phyloP scores from a whole-genome alignment of 92 coral and sea anemone species.

The Zoanthus sansibaricus region DNA sequence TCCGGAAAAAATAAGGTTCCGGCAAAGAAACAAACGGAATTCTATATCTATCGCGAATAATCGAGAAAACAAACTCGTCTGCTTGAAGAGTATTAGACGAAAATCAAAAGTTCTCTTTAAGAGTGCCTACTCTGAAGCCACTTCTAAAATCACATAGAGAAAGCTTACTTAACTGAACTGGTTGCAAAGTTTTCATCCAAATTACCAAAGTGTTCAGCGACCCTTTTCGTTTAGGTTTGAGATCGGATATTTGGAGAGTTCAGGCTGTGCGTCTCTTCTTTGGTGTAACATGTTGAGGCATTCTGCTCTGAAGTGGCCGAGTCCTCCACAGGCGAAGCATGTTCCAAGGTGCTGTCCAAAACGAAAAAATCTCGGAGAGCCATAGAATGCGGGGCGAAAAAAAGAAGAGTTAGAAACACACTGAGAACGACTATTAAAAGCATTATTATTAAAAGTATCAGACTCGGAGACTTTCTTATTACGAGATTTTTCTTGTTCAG shows the following conservation, averaged over 20 bases:
- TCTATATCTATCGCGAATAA: slow-evolving; percentile 20
- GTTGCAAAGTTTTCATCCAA: no score
- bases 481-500: neutral
- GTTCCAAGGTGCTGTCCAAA: slow-evolving; percentile 30
- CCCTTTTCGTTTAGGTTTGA: slow-evolving; percentile 19
- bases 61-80: slow-evolving; percentile 12
- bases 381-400: slow-evolving; percentile 24
- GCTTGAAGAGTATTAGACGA: slow-evolving; percentile 14
- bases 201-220: neutral
- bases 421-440: neutral
- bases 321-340: slow-evolving; percentile 27
- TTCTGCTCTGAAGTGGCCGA: slow-evolving; percentile 14
- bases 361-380: slow-evolving; percentile 17
- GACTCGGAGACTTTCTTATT: neutral
- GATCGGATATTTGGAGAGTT: neutral
- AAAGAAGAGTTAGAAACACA: slow-evolving; percentile 6
- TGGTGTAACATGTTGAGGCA: neutral
- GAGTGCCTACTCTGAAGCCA: no score
- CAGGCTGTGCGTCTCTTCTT: no score
- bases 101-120: neutral
- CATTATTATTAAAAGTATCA: neutral
- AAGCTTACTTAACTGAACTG: no score
- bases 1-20: slow-evolving; percentile 33
- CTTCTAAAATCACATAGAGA: no score
- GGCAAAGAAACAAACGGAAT: slow-evolving; percentile 23